Conservation (phyloP, 1,140 invertebrate genomes). For the Proales similis region DNA sequence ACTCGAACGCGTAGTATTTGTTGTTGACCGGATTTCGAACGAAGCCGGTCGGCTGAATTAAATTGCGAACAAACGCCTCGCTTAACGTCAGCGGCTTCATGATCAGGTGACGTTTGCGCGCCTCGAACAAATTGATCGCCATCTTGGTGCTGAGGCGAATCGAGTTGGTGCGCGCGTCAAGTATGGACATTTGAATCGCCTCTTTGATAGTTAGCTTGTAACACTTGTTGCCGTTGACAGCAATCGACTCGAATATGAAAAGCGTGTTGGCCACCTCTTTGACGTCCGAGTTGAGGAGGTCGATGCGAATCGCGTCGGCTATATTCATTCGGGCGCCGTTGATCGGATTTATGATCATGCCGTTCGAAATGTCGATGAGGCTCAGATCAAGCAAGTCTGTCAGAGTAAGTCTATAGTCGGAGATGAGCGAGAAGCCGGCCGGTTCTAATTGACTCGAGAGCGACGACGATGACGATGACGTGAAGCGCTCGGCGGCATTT, state of each 20-base stretch:
- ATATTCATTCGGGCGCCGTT: conserved; percentile 14
- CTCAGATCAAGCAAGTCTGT: conserved; percentile 31
- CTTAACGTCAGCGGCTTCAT: conserved; percentile 11
- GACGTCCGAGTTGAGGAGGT: conserved; percentile 8
- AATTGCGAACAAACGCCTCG: conserved; percentile 23
- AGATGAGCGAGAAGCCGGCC: conserved; percentile 7
- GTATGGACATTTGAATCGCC: conserved; percentile 4
- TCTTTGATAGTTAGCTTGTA: conserved; percentile 24
- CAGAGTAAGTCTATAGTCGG: conserved; percentile 19
- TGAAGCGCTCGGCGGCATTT: too few species aligned
- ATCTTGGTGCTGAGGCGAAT: background rate
- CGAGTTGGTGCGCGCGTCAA: background rate
- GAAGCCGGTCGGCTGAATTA: background rate
- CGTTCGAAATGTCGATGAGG: conserved; percentile 19
- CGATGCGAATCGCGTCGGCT: conserved; percentile 12
- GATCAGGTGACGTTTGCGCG: background rate
- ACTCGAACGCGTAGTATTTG: conserved; percentile 11
- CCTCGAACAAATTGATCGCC: conserved; percentile 9
- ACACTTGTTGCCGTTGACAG: background rate
- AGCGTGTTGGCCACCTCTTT: conserved; percentile 23
- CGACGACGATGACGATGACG: too few species aligned
- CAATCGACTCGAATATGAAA: too few species aligned
- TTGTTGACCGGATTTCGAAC: conserved; percentile 9
- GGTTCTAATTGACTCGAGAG: too few species aligned
- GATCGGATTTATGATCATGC: conserved; percentile 23